These are phyloP conservation scores for Nematolebias whitei DNA, from an alignment of 2,113 vertebrate genomes.

Conservation along the genomic window DNA sequence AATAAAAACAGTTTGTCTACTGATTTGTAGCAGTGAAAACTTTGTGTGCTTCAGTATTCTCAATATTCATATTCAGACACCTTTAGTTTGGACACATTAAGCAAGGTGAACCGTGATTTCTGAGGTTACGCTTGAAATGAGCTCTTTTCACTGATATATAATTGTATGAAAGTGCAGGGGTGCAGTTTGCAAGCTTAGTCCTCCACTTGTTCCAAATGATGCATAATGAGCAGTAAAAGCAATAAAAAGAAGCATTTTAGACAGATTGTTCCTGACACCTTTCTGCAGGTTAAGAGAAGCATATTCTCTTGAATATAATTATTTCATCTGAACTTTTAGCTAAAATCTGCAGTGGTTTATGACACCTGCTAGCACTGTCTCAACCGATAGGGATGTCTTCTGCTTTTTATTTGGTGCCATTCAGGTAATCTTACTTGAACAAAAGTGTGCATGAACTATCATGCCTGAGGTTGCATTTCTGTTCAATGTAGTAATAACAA, in stretches of 20 bases:
- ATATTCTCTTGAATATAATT: slow-evolving; percentile 1
- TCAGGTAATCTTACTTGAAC: slow-evolving; percentile 17
- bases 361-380: slow-evolving; percentile 21
- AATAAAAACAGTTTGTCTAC: background rate
- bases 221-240: slow-evolving; percentile 30
- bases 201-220: slow-evolving; percentile 4
- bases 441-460: slow-evolving; percentile 7
- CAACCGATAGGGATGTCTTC: slow-evolving; percentile 32
- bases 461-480: background rate
- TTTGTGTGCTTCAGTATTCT: slow-evolving; percentile 7
- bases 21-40: slow-evolving; percentile 2
- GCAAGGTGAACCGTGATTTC: slow-evolving; percentile 8
- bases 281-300: background rate
- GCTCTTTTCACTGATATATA: slow-evolving; percentile 33
- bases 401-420: slow-evolving; percentile 32
- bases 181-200: slow-evolving; percentile 20
- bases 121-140: slow-evolving; percentile 12
- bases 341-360: background rate
- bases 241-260: slow-evolving; percentile 25
- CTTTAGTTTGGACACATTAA: slow-evolving; percentile 19
- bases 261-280: slow-evolving; percentile 2
- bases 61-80: slow-evolving; percentile 2
- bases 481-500: no score
- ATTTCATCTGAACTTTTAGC: slow-evolving; percentile 5
- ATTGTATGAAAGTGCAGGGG: slow-evolving; percentile 24